phyloP scores from a whole-genome alignment of 2,888 invertebrate genomes.

The Phragmatobia fuliginosa region DNA sequence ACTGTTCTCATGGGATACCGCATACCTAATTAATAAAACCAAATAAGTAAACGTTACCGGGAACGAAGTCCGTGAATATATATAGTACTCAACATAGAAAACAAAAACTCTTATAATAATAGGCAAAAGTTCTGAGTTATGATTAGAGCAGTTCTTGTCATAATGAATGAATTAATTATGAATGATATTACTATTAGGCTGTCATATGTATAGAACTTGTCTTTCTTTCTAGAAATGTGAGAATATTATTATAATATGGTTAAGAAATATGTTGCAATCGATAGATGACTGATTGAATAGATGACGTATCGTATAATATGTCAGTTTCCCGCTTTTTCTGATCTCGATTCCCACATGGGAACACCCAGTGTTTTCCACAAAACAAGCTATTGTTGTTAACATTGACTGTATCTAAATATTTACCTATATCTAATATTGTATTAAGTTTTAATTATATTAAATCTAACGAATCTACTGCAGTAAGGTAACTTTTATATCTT shows the following conservation, averaged over 20 bases:
- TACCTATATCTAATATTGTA: too few relatives aligned
- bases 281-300: too few relatives aligned
- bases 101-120: not conserved
- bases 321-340: too few relatives aligned
- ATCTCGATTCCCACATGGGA: too few relatives aligned
- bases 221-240: not conserved
- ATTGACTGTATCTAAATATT: too few relatives aligned
- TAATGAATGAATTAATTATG: not conserved
- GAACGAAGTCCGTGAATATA: not conserved
- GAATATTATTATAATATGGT: not conserved
- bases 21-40: not conserved
- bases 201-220: not conserved
- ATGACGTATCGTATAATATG: too few relatives aligned
- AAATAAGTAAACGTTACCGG: not conserved
- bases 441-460: too few relatives aligned
- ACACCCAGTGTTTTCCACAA: too few relatives aligned
- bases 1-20: not conserved
- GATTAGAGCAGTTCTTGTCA: not conserved
- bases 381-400: too few relatives aligned
- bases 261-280: not conserved
- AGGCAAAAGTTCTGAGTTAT: not conserved
- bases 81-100: not conserved
- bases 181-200: not conserved
- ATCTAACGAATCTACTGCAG: too few relatives aligned
- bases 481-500: too few relatives aligned